Conservation (phyloP, 2,888 invertebrate genomes). For the Patella pellucida region DNA sequence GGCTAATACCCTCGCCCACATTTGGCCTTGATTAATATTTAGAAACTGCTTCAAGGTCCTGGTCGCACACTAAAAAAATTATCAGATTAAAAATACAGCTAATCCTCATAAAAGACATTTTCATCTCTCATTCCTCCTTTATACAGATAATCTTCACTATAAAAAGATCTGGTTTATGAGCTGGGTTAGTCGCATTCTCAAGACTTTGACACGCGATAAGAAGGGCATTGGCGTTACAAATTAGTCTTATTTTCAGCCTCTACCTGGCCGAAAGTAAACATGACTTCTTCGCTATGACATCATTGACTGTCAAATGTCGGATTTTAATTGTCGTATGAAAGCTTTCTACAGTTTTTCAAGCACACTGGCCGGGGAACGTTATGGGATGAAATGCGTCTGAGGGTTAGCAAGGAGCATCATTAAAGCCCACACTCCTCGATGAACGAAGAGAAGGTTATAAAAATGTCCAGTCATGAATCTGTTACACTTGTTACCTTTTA, state of each 20-base stretch:
- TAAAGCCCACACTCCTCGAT: not conserved
- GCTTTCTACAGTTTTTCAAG: constrained; percentile 2
- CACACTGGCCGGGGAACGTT: not conserved
- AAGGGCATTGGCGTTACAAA: not conserved
- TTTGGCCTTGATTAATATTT: no score
- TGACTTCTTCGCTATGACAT: not conserved
- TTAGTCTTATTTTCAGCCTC: not conserved
- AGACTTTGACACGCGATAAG: constrained; percentile 7
- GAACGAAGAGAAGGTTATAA: not conserved
- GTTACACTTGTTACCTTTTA: no score
- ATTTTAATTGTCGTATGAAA: constrained; percentile 9
- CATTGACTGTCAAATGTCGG: constrained; percentile 7
- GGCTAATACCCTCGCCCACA: no score
- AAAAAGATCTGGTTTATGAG: not conserved
- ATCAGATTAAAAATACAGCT: no score
- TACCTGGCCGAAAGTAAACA: constrained; percentile 1
- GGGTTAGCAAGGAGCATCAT: not conserved
- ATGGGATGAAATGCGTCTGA: not conserved
- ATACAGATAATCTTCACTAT: no score
- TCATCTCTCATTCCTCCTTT: no score
- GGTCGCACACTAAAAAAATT: no score
- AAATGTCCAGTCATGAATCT: not conserved
- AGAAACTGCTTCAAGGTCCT: no score
- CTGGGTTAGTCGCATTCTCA: not conserved
- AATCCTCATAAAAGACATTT: no score